phyloP scores from a whole-genome alignment of 2,113 vertebrate genomes.

The Macrotus californicus region DNA sequence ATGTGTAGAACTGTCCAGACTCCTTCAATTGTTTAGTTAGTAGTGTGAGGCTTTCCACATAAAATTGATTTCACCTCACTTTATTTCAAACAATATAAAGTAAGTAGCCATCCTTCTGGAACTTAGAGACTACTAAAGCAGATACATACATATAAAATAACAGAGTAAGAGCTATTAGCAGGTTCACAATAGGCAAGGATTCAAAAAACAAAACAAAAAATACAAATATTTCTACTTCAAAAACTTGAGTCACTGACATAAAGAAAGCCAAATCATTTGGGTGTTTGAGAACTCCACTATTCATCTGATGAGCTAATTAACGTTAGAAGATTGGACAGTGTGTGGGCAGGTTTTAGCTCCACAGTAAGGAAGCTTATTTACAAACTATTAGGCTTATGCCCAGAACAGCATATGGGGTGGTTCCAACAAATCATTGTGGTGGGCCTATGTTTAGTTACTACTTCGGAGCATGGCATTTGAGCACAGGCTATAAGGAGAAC shows the following conservation, averaged over 20 bases:
- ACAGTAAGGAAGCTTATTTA: not conserved
- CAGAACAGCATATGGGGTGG: not conserved
- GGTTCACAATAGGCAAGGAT: not conserved
- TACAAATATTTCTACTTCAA: not conserved
- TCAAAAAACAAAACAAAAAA: not conserved
- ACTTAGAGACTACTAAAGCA: not conserved
- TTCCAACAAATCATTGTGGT: not conserved
- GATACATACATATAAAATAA: not conserved
- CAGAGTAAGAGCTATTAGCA: not conserved
- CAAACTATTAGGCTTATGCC: not conserved
- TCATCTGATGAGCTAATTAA: not conserved
- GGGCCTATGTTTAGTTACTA: not conserved
- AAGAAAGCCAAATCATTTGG: not conserved
- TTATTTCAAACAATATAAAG: not conserved
- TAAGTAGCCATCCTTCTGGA: not conserved
- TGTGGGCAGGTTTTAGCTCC: not conserved
- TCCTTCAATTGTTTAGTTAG: not conserved
- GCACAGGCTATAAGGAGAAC: not conserved
- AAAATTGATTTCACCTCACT: not conserved
- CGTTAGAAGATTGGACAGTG: not conserved
- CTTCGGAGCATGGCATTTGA: not conserved
- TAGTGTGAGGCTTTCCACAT: not conserved
- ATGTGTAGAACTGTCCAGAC: not conserved
- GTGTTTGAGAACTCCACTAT: not conserved
- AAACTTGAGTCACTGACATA: not conserved